Conservation (phyloP, 2,797 vertebrate species). For the Amniataba percoides region DNA sequence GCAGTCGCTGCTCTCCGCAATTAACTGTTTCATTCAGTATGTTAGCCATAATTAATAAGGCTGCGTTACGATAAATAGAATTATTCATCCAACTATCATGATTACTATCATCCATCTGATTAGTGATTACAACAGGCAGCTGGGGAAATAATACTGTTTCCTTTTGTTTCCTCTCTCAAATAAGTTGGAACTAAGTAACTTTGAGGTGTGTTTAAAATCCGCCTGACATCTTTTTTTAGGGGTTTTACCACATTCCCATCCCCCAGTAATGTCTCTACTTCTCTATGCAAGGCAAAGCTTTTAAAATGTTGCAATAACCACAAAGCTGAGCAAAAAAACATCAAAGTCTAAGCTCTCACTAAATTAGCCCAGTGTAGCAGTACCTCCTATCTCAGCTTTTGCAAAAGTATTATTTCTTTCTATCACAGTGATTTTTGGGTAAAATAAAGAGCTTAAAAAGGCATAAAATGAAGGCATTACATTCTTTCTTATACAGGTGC, state of each 20-base stretch:
- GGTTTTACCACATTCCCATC: background rate
- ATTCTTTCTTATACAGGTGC: too few relatives aligned
- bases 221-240: background rate
- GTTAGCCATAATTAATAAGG: conserved; percentile 22
- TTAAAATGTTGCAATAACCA: background rate
- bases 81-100: conserved; percentile 5
- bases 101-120: conserved; percentile 11
- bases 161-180: conserved; percentile 1
- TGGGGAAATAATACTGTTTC: conserved; percentile 1
- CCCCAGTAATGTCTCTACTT: background rate
- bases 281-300: background rate
- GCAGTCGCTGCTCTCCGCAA: background rate
- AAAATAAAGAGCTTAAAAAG: background rate
- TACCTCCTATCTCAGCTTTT: too few relatives aligned
- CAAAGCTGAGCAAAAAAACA: too few relatives aligned
- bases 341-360: too few relatives aligned
- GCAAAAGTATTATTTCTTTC: background rate
- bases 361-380: too few relatives aligned
- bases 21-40: conserved; percentile 16
- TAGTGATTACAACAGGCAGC: conserved; percentile 4
- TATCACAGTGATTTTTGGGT: background rate
- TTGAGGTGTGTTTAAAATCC: too few relatives aligned
- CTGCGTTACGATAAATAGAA: conserved; percentile 34
- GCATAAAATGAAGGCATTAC: background rate
- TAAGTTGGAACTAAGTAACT: background rate